Percentiles rank a stretch among this genome's conserved stretches.
These are phyloP conservation scores for Alligator mississippiensis DNA, from an alignment of 2,113 vertebrate genomes.

Conservation along the genomic window DNA sequence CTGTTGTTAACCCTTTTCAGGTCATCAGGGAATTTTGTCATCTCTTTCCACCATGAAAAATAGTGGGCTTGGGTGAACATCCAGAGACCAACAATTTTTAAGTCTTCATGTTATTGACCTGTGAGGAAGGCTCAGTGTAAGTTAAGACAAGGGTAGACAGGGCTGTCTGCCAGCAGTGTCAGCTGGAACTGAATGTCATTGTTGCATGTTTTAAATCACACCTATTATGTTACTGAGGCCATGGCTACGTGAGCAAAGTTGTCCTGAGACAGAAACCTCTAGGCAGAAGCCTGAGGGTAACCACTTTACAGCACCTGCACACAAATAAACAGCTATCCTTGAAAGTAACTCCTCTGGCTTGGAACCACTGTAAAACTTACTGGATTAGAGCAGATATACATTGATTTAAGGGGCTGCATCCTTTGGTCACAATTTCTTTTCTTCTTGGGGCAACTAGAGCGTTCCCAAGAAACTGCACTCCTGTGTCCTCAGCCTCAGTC, in stretches of 20 bases:
- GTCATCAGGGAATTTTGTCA: background rate
- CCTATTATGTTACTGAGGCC: background rate
- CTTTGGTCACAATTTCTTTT: too few relatives aligned
- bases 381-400: conserved; percentile 27
- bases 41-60: background rate
- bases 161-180: conserved; percentile 4
- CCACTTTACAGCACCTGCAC: too few relatives aligned
- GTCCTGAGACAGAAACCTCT: background rate
- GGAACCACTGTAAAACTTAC: conserved; percentile 44
- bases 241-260: background rate
- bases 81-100: conserved; percentile 12
- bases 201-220: background rate
- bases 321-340: conserved; percentile 25
- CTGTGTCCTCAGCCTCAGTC: too few relatives aligned
- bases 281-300: background rate
- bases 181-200: background rate
- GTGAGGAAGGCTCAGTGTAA: conserved; percentile 36
- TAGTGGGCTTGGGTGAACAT: background rate
- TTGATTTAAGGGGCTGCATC: too few relatives aligned
- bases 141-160: conserved; percentile 1
- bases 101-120: conserved; percentile 37
- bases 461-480: too few relatives aligned
- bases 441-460: too few relatives aligned
- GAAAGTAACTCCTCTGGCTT: background rate
- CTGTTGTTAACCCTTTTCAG: background rate